A percentile compares a stretch with the other conserved stretches of the same genome.
Evolutionary conservation across 2,113 vertebrate species (phyloP).

Genomic region (Fulica atra): DNA sequence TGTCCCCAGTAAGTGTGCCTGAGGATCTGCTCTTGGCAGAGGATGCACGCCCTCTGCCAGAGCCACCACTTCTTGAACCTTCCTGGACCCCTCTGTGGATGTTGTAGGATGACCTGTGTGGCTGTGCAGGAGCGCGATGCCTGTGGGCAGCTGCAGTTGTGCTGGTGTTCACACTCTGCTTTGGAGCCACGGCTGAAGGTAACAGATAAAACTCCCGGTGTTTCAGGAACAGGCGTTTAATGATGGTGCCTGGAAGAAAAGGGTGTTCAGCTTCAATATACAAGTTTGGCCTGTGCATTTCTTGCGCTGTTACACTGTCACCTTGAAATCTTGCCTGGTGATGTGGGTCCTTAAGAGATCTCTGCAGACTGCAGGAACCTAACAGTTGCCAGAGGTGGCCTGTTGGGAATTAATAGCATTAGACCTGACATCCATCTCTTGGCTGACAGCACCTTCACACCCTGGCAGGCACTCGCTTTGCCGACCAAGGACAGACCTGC

Average conservation of each 20-base stretch:
- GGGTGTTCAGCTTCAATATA: fast-evolving
- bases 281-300: neutral
- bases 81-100: neutral
- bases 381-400: neutral
- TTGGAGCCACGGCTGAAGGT: neutral
- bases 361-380: neutral
- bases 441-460: fast-evolving
- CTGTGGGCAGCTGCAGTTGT: neutral
- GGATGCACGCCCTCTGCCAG: neutral
- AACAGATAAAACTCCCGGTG: neutral
- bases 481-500: neutral
- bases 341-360: neutral
- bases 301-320: neutral
- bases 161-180: neutral
- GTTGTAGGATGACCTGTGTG: neutral
- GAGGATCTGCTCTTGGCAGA: neutral
- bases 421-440: neutral
- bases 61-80: neutral
- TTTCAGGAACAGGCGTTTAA: neutral
- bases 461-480: neutral
- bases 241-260: neutral
- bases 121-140: fast-evolving
- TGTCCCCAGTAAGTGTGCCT: neutral
- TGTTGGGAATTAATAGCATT: neutral
- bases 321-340: neutral